A percentile compares a stretch with the other conserved stretches of the same genome.
Evolutionary conservation across 1,140 invertebrate species (phyloP).

Genomic region (Limonius californicus): DNA sequence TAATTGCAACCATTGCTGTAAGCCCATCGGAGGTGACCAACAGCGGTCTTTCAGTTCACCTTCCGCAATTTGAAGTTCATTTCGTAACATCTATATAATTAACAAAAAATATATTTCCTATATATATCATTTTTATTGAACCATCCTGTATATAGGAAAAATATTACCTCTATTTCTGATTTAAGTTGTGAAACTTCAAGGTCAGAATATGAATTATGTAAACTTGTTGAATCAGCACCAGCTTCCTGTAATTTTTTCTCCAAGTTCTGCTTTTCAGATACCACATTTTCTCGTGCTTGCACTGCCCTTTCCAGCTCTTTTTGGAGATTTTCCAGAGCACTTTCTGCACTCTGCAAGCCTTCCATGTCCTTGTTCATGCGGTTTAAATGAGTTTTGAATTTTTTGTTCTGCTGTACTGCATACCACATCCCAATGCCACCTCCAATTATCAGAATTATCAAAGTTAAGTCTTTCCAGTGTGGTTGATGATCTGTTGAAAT

Average conservation of each 20-base stretch:
- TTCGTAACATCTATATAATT: constrained; percentile 61
- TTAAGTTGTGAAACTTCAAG: constrained; percentile 78
- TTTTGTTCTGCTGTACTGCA: constrained; percentile 83
- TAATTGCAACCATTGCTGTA: constrained; percentile 90
- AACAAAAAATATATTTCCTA: no score
- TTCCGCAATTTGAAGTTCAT: constrained; percentile 79
- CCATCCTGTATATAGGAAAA: not conserved
- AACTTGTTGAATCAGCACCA: constrained; percentile 53
- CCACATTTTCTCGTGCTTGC: constrained; percentile 67
- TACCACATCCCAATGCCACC: constrained; percentile 88
- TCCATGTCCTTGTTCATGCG: constrained; percentile 94
- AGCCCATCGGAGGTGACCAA: constrained; percentile 79
- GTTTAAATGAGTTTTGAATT: constrained; percentile 76
- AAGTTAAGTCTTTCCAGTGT: constrained; percentile 82
- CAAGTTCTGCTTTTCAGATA: constrained; percentile 76
- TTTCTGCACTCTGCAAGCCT: constrained; percentile 82
- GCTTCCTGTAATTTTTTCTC: constrained; percentile 73
- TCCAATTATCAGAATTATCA: constrained; percentile 76
- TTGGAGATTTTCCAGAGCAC: constrained; percentile 80
- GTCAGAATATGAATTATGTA: constrained; percentile 72
- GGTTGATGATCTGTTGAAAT: constrained; percentile 62
- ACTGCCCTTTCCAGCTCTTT: constrained; percentile 59
- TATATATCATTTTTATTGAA: no score
- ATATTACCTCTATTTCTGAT: constrained; percentile 71
- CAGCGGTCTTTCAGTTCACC: constrained; percentile 83